phyloP scores from a whole-genome alignment of 2,113 vertebrate genomes.

The Anhinga rufa region DNA sequence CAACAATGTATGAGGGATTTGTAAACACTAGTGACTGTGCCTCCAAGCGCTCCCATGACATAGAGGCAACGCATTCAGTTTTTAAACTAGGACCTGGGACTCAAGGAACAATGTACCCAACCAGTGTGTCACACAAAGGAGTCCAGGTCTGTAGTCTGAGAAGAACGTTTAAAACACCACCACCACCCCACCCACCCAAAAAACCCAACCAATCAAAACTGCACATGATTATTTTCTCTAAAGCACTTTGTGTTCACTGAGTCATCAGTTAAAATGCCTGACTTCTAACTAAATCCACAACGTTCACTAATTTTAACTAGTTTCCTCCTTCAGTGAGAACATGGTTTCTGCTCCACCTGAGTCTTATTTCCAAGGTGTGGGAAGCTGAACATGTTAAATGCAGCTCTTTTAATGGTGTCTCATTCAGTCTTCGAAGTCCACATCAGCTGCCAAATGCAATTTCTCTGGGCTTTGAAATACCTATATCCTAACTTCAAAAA shows the following conservation, averaged over 20 bases:
- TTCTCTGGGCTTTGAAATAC: not conserved
- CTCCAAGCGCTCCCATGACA: not conserved
- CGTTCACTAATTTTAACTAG: not conserved
- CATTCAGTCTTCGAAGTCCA: not conserved
- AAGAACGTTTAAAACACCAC: not conserved
- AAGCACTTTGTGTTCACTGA: not conserved
- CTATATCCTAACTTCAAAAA: not conserved
- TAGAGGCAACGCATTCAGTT: not conserved
- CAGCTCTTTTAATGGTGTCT: not conserved
- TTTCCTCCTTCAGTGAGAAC: not conserved
- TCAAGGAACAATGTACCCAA: not conserved
- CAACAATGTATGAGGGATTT: not conserved
- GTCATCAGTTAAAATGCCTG: not conserved
- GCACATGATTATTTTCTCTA: not conserved
- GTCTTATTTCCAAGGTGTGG: not conserved
- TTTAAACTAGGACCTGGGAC: not conserved
- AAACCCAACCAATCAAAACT: not conserved
- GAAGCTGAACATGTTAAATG: not conserved
- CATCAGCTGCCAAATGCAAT: conserved; percentile 3
- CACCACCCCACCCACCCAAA: too few relatives aligned
- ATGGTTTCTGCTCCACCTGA: not conserved
- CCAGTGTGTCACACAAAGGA: not conserved
- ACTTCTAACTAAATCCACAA: not conserved
- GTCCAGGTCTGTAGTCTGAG: not conserved
- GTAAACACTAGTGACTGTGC: not conserved